A percentile compares a stretch with the other conserved stretches of the same genome.
phyloP scores from a whole-genome alignment of 2,797 vertebrate species.

The Leptodactylus fallax region DNA sequence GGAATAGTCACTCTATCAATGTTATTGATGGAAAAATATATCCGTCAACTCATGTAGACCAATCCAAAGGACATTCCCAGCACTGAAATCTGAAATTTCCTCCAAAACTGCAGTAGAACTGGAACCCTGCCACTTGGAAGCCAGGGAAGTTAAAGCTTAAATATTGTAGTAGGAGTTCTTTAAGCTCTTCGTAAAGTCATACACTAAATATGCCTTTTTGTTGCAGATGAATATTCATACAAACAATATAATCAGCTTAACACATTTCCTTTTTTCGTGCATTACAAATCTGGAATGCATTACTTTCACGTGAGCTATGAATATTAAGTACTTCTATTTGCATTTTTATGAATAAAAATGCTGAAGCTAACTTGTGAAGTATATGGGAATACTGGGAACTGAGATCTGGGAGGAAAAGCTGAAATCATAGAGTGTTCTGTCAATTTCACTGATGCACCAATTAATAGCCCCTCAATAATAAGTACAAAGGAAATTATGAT shows the following conservation, averaged over 20 bases:
- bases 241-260: constrained; percentile 49
- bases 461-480: neutral
- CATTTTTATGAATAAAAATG: constrained; percentile 37
- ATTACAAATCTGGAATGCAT: constrained; percentile 39
- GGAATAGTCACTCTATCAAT: neutral
- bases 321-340: constrained; percentile 13
- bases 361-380: neutral
- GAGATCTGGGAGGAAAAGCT: neutral
- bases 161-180: neutral
- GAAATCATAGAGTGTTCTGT: neutral
- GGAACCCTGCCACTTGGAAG: neutral
- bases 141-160: neutral
- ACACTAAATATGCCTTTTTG: constrained; percentile 11
- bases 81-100: neutral
- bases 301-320: constrained; percentile 42
- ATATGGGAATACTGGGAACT: neutral
- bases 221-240: constrained; percentile 47
- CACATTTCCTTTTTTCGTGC: constrained; percentile 39
- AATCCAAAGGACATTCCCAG: too few species aligned
- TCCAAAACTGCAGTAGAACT: neutral
- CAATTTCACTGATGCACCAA: constrained; percentile 22
- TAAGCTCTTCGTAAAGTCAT: constrained; percentile 9
- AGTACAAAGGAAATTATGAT: neutral
- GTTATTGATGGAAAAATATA: neutral
- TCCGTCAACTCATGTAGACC: neutral